phyloP scores from a whole-genome alignment of 2,113 vertebrate genomes.

The Atlantisia rogersi region DNA sequence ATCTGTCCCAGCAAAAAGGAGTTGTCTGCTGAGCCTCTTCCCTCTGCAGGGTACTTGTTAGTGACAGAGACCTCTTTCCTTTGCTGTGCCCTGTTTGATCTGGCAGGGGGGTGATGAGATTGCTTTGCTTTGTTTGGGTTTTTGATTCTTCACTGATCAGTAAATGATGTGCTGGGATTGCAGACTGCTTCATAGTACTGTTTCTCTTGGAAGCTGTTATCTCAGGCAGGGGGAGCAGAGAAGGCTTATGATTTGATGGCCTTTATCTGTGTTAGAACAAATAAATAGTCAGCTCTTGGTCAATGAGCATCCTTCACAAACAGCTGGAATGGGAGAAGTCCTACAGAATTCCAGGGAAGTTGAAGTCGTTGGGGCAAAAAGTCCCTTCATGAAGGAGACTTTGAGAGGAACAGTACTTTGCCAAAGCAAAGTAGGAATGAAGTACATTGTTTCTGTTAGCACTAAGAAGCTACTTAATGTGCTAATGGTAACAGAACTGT shows the following conservation, averaged over 20 bases:
- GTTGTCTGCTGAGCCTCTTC: neutral
- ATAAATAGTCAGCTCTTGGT: neutral
- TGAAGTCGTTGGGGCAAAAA: neutral
- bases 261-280: neutral
- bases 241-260: neutral
- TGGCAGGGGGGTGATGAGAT: neutral
- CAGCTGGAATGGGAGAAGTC: neutral
- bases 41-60: neutral
- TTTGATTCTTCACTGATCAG: neutral
- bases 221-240: neutral
- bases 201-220: neutral
- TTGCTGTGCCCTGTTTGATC: neutral
- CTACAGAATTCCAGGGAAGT: neutral
- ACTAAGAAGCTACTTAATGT: neutral
- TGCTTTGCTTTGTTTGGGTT: neutral
- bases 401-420: neutral
- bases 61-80: neutral
- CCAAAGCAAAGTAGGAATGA: neutral
- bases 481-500: neutral
- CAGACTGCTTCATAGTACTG: neutral
- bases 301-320: neutral
- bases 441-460: neutral
- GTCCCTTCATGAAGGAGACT: neutral
- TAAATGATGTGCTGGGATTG: neutral
- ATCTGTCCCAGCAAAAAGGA: neutral